phyloP scores from a whole-genome alignment of 2,113 vertebrate species.

The Ibidorhyncha struthersii region DNA sequence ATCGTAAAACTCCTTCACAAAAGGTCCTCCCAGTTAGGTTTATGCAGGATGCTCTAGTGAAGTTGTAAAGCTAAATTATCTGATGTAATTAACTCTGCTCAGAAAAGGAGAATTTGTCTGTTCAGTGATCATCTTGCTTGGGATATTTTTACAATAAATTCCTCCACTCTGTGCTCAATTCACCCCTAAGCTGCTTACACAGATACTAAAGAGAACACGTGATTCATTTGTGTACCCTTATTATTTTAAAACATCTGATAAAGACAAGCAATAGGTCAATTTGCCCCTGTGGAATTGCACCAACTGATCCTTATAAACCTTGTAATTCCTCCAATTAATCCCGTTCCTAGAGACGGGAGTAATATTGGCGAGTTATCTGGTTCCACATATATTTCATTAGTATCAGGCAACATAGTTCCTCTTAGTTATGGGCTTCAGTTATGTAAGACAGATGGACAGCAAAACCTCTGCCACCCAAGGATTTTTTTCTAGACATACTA shows the following conservation, averaged over 20 bases:
- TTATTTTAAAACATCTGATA: conserved; percentile 23
- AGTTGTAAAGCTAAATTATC: not conserved
- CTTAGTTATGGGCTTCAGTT: not conserved
- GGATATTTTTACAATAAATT: not conserved
- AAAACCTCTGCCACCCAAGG: not conserved
- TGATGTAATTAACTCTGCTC: not conserved
- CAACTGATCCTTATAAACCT: not conserved
- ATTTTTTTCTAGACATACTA: not conserved
- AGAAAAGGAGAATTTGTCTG: not conserved
- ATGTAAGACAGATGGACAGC: not conserved
- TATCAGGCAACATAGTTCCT: not conserved
- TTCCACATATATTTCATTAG: not conserved
- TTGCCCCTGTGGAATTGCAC: not conserved
- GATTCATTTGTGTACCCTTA: not conserved
- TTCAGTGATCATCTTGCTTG: not conserved
- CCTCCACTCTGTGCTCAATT: not conserved
- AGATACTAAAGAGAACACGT: not conserved
- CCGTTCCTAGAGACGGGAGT: not conserved
- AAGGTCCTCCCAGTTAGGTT: not conserved
- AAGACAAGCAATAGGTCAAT: conserved; percentile 19
- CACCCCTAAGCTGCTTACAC: not conserved
- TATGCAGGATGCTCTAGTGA: not conserved
- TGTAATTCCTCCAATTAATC: conserved; percentile 12
- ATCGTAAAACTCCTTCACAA: not conserved
- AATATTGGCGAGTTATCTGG: not conserved